These are phyloP conservation scores for Anadara kagoshimensis DNA, from an alignment of 1,140 invertebrate genomes.

Conservation along the genomic window DNA sequence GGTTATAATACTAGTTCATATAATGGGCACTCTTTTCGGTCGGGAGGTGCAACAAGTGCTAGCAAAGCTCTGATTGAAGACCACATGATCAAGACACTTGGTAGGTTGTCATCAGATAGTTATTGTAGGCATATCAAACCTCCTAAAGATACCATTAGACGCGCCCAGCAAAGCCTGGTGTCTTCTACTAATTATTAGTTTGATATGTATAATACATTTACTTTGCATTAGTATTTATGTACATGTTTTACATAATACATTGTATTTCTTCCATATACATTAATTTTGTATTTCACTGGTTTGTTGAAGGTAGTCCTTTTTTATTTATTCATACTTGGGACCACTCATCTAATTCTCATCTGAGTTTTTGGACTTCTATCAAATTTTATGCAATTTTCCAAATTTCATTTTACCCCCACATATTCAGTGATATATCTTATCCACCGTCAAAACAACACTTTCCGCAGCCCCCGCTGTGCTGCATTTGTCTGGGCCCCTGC, in stretches of 20 bases:
- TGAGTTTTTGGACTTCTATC: background rate
- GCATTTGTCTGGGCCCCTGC: background rate
- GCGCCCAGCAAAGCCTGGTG: background rate
- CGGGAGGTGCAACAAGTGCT: slow-evolving; percentile 21
- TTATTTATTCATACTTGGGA: slow-evolving; percentile 1
- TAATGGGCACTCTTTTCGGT: slow-evolving; percentile 21
- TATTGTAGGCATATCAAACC: no score
- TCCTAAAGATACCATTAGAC: slow-evolving; percentile 8
- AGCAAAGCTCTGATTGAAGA: slow-evolving; percentile 1
- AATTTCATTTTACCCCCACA: slow-evolving; percentile 3
- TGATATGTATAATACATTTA: background rate
- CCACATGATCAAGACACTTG: slow-evolving; percentile 18
- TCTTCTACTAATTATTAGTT: background rate
- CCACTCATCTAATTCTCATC: no score
- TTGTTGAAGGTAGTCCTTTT: no score
- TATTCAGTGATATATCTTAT: background rate
- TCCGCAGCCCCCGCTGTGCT: slow-evolving; percentile 3
- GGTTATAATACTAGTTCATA: slow-evolving; percentile 6
- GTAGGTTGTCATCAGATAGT: no score
- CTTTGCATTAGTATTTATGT: background rate
- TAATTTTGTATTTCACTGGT: background rate
- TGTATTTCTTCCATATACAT: background rate
- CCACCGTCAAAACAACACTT: background rate
- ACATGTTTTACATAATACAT: background rate
- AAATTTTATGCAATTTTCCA: no score